phyloP scores from a whole-genome alignment of 2,797 vertebrate genomes.

The Adrianichthys oophorus region DNA sequence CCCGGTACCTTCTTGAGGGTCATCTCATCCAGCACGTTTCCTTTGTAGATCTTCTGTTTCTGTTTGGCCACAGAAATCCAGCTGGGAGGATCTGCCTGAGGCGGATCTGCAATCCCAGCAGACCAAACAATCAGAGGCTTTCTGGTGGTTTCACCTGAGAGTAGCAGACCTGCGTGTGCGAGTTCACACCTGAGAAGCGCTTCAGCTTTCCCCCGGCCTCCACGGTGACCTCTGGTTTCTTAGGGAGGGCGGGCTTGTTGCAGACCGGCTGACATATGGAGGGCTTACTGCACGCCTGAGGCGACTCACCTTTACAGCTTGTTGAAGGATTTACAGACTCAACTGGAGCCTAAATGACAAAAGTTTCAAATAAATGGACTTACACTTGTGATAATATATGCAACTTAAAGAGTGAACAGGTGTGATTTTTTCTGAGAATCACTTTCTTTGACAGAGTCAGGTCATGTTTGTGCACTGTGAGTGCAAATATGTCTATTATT shows the following conservation, averaged over 20 bases:
- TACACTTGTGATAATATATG: background rate
- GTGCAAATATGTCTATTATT: no score
- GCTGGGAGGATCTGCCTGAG: slow-evolving; percentile 66
- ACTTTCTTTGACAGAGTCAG: no score
- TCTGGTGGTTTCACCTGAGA: background rate
- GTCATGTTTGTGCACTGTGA: no score
- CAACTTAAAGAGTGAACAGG: background rate
- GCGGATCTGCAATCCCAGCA: slow-evolving; percentile 53
- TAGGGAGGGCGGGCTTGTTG: slow-evolving; percentile 59
- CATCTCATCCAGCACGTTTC: slow-evolving; percentile 69
- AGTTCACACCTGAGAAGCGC: slow-evolving; percentile 44
- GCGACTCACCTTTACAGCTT: slow-evolving; percentile 32
- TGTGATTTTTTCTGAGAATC: no score
- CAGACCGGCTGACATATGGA: slow-evolving; percentile 30
- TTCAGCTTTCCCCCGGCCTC: slow-evolving; percentile 67
- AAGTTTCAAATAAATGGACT: background rate
- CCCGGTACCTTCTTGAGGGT: slow-evolving; percentile 52
- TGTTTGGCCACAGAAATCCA: slow-evolving; percentile 87
- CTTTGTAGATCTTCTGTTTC: slow-evolving; percentile 83
- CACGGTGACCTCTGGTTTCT: slow-evolving; percentile 57
- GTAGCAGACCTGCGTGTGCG: background rate
- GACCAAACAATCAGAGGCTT: background rate
- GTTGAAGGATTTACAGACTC: slow-evolving; percentile 32
- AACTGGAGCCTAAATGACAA: slow-evolving; percentile 23
- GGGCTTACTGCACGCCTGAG: slow-evolving; percentile 36